A percentile compares a stretch with the other conserved stretches of the same genome.
These are phyloP conservation scores for Orchestia grillus DNA, from an alignment of 1,140 invertebrate genomes.

Conservation along the genomic window DNA sequence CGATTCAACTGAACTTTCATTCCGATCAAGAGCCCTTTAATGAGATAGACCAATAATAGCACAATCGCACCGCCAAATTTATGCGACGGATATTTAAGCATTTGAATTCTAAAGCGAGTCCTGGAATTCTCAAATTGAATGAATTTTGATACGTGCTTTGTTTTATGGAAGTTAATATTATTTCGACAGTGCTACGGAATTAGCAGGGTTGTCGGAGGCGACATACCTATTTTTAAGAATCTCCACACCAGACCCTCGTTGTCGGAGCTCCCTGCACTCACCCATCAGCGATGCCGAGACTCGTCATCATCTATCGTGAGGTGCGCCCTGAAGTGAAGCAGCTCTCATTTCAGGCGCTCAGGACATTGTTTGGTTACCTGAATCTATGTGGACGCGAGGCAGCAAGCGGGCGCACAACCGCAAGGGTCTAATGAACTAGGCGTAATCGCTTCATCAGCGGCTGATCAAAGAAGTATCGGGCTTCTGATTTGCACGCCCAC, in stretches of 20 bases:
- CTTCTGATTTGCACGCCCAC: conserved; percentile 36
- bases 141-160: background rate
- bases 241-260: background rate
- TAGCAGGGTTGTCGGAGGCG: background rate
- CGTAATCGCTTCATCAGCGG: conserved; percentile 54
- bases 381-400: background rate
- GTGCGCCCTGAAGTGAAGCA: background rate
- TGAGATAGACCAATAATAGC: background rate
- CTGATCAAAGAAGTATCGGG: conserved; percentile 18
- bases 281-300: background rate
- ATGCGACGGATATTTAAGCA: background rate
- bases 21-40: background rate
- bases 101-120: background rate
- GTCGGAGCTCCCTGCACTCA: background rate
- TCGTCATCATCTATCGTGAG: background rate
- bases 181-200: background rate
- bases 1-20: background rate
- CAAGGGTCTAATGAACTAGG: background rate
- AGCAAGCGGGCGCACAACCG: background rate
- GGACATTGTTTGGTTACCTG: background rate
- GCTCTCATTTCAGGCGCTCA: background rate
- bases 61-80: background rate
- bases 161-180: background rate
- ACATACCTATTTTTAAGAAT: background rate
- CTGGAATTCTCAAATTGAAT: background rate